Evolutionary conservation across 2,113 vertebrate genomes (phyloP), one percentile per base, ranked within the genome.

Genomic region (Chamaea fasciata): DNA sequence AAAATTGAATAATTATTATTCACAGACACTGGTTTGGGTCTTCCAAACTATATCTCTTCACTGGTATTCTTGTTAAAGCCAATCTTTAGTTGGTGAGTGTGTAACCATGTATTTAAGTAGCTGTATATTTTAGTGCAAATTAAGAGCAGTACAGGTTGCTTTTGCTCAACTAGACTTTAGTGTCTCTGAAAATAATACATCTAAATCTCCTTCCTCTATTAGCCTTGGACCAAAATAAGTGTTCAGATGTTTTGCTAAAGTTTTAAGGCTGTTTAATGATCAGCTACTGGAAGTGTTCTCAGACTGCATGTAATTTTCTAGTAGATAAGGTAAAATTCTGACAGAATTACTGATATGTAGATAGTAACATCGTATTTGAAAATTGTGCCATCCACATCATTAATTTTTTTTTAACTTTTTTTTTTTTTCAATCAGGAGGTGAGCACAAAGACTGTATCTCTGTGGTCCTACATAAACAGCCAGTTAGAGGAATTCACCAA

Each of bases 391-490:
- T 81, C 50, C 15, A 1, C 7, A 3, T 33, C 12, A 35, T 68
- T 14, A 30, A 47, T 59, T 19, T 46, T 53, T 81, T 47, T 46
- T 35, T 17, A 9, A 37, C 14, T 39, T 68, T 88, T 90, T 46
- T 50, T 16, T 39, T 64, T 87, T 91, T 41, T 46, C 65, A 44
- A 96, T 82, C 83, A 99, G 99, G 99, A 99, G 86, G 81, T 99
- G 62, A 98, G 97, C 81, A 97, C 97, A 85, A 98, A 97, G 95
- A 99, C 99, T 1, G 20, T 98, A 39, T 99, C 99, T 6, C 95
- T 99, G 59, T 99, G 99, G 99, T 99, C 99, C 63, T 99, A 99
- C 55, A 96, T 99, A 69, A 99, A 99, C 97, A 99, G 99, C 93
- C 99, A 99, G 64, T 84, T 98, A 0, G 99, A 99, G 79, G 99